Evolutionary conservation across 2,797 vertebrate genomes (phyloP), one percentile per base, ranked within the genome.

Genomic region (Manis crassicaudata): DNA sequence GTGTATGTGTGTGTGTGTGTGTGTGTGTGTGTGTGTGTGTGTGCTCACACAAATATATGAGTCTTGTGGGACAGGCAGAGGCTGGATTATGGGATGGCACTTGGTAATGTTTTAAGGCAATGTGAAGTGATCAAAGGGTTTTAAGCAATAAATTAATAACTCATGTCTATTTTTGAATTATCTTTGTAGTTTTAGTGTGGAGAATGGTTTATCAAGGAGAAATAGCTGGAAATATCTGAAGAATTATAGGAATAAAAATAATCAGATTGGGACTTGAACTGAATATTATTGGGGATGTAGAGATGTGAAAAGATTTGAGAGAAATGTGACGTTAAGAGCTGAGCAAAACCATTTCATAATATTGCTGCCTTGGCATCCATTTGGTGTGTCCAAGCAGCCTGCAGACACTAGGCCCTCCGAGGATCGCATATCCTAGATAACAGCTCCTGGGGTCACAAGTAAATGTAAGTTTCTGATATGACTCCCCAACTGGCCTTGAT

Each of bases 41-140:
- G 20, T 1, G 1, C 7, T 6, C 0, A 5, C 1, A 7, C 6
- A 18, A n/a, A 46, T 5, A 62, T 17, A n/a, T 25, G 12, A 62
- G 12, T 70, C 6, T 60, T 84, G 62, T 18, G 54, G 86, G 32
- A 88, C 0, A 90, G 56, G 4, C 14, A 83, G 32, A 23, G 2
- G 2, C 17, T 92, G 29, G 20, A 88, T 37, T 75, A 13, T 50
- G 16, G 11, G 21, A 40, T 40, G 17, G 92, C n/a, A 27, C 25
- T 68, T 81, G 18, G 11, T 14, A 7, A 58, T 5, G 5, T 79
- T 77, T 87, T 70, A 88, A 79, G 86, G 37, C 25, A 52, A 93
- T 56, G 23, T 56, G 50, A 65, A 88, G 12, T 56, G 60, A 76
- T 27, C 4, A 35, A 18, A 62, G 77, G 14, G 32, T 80, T 80